These are phyloP conservation scores for Rhabdornis inornatus DNA, from an alignment of 2,113 vertebrate species.

Conservation along the genomic window DNA sequence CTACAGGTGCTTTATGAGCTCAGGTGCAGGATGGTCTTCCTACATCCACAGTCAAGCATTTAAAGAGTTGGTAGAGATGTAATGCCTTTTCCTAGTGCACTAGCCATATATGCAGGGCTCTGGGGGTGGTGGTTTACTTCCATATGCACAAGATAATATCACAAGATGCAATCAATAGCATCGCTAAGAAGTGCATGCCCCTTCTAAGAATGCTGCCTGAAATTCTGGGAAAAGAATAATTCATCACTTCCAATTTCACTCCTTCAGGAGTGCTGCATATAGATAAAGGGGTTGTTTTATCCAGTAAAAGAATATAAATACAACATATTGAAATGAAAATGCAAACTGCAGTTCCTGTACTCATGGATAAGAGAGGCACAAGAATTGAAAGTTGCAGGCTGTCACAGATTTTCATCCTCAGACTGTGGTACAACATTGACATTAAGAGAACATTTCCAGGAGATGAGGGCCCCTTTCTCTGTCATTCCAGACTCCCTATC, in stretches of 20 bases:
- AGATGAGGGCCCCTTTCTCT: neutral
- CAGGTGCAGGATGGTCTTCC: neutral
- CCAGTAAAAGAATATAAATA: neutral
- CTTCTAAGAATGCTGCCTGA: neutral
- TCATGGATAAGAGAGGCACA: neutral
- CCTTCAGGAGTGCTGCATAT: neutral
- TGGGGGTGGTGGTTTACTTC: neutral
- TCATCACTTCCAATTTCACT: neutral
- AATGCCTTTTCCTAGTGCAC: neutral
- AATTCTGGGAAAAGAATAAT: neutral
- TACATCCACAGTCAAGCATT: neutral
- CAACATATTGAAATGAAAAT: neutral
- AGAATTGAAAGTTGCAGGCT: neutral
- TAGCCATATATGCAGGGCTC: neutral
- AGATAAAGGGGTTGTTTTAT: neutral
- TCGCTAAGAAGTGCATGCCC: neutral
- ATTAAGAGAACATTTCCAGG: neutral
- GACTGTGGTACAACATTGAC: neutral
- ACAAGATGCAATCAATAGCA: neutral
- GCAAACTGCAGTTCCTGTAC: neutral
- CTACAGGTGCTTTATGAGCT: neutral
- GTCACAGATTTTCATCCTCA: neutral
- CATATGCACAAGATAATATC: neutral
- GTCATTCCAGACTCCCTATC: neutral
- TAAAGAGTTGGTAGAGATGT: neutral